Evolutionary conservation across 2,113 vertebrate genomes (phyloP).

Genomic region (Zosterops pallidus): DNA sequence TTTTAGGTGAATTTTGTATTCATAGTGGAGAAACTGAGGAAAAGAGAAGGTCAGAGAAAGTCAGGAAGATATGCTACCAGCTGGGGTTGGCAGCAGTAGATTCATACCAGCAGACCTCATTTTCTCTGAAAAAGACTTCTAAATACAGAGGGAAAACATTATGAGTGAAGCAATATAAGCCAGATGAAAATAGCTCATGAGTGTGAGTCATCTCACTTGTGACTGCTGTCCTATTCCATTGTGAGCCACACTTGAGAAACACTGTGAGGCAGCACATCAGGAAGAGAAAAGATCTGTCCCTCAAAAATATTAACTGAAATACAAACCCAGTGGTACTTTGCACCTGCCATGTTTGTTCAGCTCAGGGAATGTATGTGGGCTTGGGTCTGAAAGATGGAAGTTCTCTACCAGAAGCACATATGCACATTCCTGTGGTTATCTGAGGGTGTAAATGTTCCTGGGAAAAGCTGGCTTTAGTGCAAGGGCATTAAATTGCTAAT

Average conservation of each 20-base stretch:
- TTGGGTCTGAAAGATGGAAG: neutral
- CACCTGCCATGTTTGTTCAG: neutral
- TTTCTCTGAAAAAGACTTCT: slow-evolving; percentile 13
- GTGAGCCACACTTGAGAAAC: neutral
- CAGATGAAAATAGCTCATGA: slow-evolving; percentile 40
- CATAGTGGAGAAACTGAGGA: neutral
- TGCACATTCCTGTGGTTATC: fast-evolving
- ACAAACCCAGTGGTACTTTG: neutral
- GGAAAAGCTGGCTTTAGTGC: neutral
- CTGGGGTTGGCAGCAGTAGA: neutral
- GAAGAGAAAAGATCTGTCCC: neutral
- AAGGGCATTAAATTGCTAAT: neutral
- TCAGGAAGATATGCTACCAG: neutral
- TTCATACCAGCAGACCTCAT: neutral
- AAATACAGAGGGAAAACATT: slow-evolving; percentile 7
- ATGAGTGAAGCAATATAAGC: neutral
- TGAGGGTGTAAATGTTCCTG: neutral
- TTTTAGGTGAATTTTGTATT: neutral
- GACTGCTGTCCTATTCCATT: slow-evolving; percentile 1
- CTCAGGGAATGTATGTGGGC: neutral
- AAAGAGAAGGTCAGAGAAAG: neutral
- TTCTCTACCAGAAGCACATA: neutral
- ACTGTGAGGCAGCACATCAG: neutral
- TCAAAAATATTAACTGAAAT: neutral
- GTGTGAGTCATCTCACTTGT: slow-evolving; percentile 50